These are phyloP conservation scores for Eristalis arbustorum DNA, from an alignment of 2,888 invertebrate species.

Conservation along the genomic window DNA sequence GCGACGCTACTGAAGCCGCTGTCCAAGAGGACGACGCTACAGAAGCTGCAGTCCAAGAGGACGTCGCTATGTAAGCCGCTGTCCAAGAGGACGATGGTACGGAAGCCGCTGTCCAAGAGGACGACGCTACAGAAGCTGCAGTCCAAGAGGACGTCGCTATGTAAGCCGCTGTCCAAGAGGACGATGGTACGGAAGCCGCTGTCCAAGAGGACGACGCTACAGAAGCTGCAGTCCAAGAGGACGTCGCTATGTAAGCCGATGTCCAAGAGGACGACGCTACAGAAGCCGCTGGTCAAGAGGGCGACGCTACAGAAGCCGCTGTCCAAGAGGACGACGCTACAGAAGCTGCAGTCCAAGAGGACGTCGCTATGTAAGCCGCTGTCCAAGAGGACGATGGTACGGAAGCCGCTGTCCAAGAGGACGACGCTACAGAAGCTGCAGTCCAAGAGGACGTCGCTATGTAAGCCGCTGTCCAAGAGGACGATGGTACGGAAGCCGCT, in stretches of 20 bases:
- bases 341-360: background rate
- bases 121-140: background rate
- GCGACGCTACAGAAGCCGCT: too few relatives aligned
- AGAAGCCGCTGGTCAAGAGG: too few relatives aligned
- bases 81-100: too few relatives aligned
- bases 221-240: background rate
- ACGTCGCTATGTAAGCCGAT: too few relatives aligned
- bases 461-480: too few relatives aligned
- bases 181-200: background rate
- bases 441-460: too few relatives aligned
- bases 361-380: background rate
- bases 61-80: too few relatives aligned
- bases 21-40: background rate
- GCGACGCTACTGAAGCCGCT: background rate
- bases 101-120: background rate
- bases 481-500: too few relatives aligned
- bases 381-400: background rate
- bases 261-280: too few relatives aligned
- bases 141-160: too few relatives aligned
- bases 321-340: too few relatives aligned
- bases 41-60: background rate
- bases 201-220: background rate
- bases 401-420: background rate
- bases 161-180: background rate
- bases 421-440: too few relatives aligned